Evolutionary conservation across 2,888 invertebrate species (phyloP), one percentile per base, ranked within the genome.

Genomic region (Tinea semifulvella): DNA sequence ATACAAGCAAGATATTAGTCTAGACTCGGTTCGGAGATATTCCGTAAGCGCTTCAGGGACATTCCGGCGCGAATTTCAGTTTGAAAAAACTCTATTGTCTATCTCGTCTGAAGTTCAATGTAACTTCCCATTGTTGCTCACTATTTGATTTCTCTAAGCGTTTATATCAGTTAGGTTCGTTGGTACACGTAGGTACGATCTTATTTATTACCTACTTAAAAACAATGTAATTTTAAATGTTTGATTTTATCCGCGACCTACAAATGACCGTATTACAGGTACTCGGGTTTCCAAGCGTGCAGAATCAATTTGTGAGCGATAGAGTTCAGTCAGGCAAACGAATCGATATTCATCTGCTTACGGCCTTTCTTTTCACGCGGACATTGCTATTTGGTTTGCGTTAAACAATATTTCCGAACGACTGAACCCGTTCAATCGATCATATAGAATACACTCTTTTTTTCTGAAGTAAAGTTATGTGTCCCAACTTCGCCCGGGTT

Each of bases 351-450:
- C 73, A 79, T 80, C 70, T 77, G 76, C 75, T 79, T 76, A 79
- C 68, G 68, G 64, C 31, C 43, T 17, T 43, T 73, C 68, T 66
- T 68, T 71, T 69, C 56, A 64, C 54, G 61, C 60, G 58, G 63
- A 63, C 63, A 64, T 68, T 73, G 72, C 67, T 79, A 68, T 79
- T 79, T 79, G 74, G 75, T 61, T 68, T 76, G 77, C 69, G 79
- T 73, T 76, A 79, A 77, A 75, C 71, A 76, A 76, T 76, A 72
- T 68, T 79, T 79, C 75, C 77, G 67, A 73, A 52, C 63, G 79
- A 76, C 68, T 76, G 59, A 59, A 52, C 67, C 57, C 55, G 54
- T 56, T 63, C 68, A 70, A 73, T 69, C 65, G 63, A 36, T 65
- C 69, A 68, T 69, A 66, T 68, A 61, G 62, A 54, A 57, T 60